Evolutionary conservation across 2,888 invertebrate genomes (phyloP), one percentile per base, ranked within the genome.

Genomic region (Trissolcus brochymenae): DNA sequence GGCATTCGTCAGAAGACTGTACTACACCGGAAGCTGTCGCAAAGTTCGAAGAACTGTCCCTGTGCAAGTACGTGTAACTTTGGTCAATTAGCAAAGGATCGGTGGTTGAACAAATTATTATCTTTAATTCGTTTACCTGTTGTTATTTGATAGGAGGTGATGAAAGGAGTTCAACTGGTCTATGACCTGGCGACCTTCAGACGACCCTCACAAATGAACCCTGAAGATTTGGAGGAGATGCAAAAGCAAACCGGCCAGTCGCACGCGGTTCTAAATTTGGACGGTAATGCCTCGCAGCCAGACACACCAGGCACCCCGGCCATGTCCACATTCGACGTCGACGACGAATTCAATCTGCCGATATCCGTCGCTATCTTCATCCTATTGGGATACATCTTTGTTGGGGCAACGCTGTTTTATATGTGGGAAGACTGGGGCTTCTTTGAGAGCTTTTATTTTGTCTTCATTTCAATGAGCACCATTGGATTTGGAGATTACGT

Each of bases 401-500:
- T 95, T 14, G 98, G 98, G 0, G 96, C 96, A 0, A 91, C 93
- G 0, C 92, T 95, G 0, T 98, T 95, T 84, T 93, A 92, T 41
- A 86, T 93, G 14, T 93, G 94, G 92, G 96, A 95, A 88, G 90
- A 91, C 0, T 99, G 98, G 98, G 92, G 92, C n/a, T 95, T 96
- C 89, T 95, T 98, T 84, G 95, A 96, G 74, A 94, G 98, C 0
- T 97, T 99, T 88, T 99, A 99, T 89, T 99, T 98, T 88, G 96
- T 98, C 4, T 98, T 98, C 87, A 96, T 98, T 82, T 97, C 98
- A 0, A 95, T 98, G 93, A 96, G 97, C 0, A 99, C 98, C 0
- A 98, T 99, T 71, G 98, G 98, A n/a, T 95, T 98, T 82, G 98
- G 98, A 2, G 98, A 98, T 90, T 92, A 94, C 78, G 95, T 97